phyloP scores from a whole-genome alignment of 2,888 invertebrate species.

The Onchidella celtica region DNA sequence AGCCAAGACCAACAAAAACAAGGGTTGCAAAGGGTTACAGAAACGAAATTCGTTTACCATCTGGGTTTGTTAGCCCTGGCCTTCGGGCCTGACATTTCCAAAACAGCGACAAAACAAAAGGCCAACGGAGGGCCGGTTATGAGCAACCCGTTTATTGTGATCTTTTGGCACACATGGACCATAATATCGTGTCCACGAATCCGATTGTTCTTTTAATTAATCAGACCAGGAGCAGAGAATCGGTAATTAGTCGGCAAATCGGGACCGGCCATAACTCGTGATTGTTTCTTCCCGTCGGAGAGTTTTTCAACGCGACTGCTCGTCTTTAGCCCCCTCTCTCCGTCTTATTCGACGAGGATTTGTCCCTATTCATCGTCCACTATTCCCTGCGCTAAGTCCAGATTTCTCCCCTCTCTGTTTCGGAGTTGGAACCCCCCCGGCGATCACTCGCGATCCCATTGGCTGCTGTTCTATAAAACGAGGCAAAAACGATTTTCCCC shows the following conservation, averaged over 20 bases:
- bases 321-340: background rate
- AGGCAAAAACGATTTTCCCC: slow-evolving; percentile 24
- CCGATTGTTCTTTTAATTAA: slow-evolving; percentile 40
- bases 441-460: background rate
- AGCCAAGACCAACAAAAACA: background rate
- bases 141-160: slow-evolving; percentile 12
- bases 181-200: background rate
- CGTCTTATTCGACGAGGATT: background rate
- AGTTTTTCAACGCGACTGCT: background rate
- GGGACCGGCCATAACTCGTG: background rate
- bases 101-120: slow-evolving; percentile 17
- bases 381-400: background rate
- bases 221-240: background rate
- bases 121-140: background rate
- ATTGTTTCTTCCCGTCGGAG: background rate
- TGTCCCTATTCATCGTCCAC: background rate
- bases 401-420: background rate
- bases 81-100: slow-evolving; percentile 16
- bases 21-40: background rate
- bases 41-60: slow-evolving; percentile 8
- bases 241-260: slow-evolving; percentile 28
- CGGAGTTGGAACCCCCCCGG: background rate
- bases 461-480: background rate
- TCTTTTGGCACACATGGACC: background rate
- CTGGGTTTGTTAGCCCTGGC: slow-evolving; percentile 21